These are phyloP conservation scores for Lordiphosa andalusiaca DNA, from an alignment of 2,888 invertebrate species.

Conservation along the genomic window DNA sequence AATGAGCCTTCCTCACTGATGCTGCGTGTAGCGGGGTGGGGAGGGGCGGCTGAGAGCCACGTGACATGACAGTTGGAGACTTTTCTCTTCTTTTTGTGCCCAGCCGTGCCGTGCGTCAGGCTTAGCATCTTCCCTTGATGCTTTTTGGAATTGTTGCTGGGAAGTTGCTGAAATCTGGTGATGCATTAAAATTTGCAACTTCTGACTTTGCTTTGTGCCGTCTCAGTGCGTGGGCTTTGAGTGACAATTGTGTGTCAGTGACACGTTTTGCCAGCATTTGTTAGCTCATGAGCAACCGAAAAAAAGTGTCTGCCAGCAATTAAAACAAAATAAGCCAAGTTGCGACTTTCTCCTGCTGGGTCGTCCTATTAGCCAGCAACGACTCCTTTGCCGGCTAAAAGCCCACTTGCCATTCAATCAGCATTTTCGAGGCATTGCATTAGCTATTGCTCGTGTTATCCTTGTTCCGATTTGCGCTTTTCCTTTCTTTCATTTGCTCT, in stretches of 20 bases:
- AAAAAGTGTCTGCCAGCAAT: conserved; percentile 39
- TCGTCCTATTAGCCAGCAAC: conserved; percentile 2
- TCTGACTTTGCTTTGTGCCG: conserved; percentile 66
- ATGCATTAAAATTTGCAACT: conserved; percentile 73
- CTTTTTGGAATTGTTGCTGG: conserved; percentile 33
- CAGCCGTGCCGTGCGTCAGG: conserved; percentile 29
- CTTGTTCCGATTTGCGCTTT: conserved; percentile 57
- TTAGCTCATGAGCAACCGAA: conserved; percentile 24
- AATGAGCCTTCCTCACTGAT: conserved; percentile 42
- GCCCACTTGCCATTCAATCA: conserved; percentile 46
- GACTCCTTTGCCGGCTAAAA: conserved; percentile 22
- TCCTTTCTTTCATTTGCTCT: conserved; percentile 6
- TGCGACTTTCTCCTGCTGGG: conserved; percentile 5
- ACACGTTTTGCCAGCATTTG: conserved; percentile 65
- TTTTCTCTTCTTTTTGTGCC: conserved; percentile 4
- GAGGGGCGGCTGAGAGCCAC: conserved; percentile 10
- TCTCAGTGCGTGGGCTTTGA: conserved; percentile 29
- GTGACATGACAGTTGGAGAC: conserved; percentile 43
- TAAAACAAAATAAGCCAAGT: conserved; percentile 55
- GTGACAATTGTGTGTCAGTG: conserved; percentile 72
- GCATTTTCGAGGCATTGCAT: neutral
- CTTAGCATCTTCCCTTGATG: conserved; percentile 36
- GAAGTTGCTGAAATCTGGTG: conserved; percentile 62
- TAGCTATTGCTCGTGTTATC: conserved; percentile 37
- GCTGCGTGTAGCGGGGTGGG: neutral